Base-by-base conservation (phyloP, 2,797 vertebrate genomes). In the Acipenser transmontanus region DNA sequence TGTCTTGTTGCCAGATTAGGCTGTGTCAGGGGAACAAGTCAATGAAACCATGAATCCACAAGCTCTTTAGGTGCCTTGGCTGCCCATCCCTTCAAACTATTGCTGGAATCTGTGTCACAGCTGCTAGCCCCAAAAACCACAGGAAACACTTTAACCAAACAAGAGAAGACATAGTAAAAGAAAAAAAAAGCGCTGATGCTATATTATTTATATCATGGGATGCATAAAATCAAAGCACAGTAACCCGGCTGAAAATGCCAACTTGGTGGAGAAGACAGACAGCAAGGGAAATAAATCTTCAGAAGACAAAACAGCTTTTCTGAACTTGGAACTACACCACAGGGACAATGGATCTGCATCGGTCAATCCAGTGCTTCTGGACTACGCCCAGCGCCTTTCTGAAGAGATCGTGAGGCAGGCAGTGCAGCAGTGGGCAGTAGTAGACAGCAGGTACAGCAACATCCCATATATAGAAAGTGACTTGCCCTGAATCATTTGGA, bases 381-480 rank as follows among this genome's bases (percentile, higher is more conserved):
- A 95, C 65, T 99, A 94, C 0, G 96, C 97, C 2, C 91, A 98
- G 20, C 87, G 67, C 8, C 92, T 99, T 20, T 95, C 96, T 0
- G 87, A 84, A 6, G 93, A 99, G 68, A 98, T 99, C 34, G 78
- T 98, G 64, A 80, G 85, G 13, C 89, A 93, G 57, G 96, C 96
- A 0, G 83, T 99, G 79, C 87, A 90, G 70, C 96, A 97, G 85
- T 98, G 95, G 96, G 88, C 86, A 7, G 85, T 94, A 73, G 84
- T 93, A 0, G 95, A 95, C 81, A 89, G 87, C 71, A 93, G 93
- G 69, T 98, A 97, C 79, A 87, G 87, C 0, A 94, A 97, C 87
- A 98, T 98, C 70, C 96, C 97, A 0, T 98, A 92, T 77, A 98
- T 98, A 0, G 96, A 98, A 71, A 95, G 92, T 4, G 95, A 98